Evolutionary conservation across 37 sponge, comb jelly and placozoan species (phyloP).

Genomic region (Agelas oroides): DNA sequence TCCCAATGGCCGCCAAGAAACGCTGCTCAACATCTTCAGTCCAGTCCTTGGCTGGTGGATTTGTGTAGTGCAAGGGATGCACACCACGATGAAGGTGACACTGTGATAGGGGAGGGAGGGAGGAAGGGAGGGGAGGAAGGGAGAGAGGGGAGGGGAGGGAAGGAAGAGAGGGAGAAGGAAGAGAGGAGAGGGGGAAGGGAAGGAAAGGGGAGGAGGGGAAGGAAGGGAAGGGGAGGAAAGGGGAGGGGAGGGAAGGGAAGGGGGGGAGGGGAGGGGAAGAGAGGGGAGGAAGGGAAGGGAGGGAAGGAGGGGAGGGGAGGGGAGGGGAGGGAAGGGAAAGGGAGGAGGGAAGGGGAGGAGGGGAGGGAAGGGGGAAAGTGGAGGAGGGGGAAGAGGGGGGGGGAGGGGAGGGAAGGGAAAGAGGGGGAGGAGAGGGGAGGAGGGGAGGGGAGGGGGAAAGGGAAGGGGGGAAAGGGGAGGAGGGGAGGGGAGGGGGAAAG

Average conservation of each 20-base stretch:
- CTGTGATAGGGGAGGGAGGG: slow-evolving; percentile 4
- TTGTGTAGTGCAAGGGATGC: slow-evolving; percentile 69
- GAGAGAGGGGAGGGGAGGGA: not conserved
- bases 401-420: not conserved
- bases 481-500: too few species aligned
- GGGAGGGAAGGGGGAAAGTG: not conserved
- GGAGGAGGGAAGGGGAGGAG: not conserved
- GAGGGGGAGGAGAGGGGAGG: not conserved
- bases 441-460: not conserved
- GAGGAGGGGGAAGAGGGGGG: not conserved
- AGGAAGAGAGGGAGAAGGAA: not conserved
- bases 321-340: not conserved
- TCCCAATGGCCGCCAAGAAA: slow-evolving; percentile 58
- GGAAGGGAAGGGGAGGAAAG: not conserved
- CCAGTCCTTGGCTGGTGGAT: slow-evolving; percentile 60
- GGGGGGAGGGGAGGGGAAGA: not conserved
- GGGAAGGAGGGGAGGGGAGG: not conserved
- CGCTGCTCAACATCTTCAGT: slow-evolving; percentile 81
- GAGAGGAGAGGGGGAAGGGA: too few species aligned
- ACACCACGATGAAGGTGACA: slow-evolving; percentile 83
- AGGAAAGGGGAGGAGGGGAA: not conserved
- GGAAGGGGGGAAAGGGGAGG: not conserved
- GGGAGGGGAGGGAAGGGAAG: not conserved
- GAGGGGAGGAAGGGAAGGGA: not conserved
- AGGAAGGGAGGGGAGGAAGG: not conserved